Conservation (phyloP, 2,113 vertebrate species). For the Columba livia region DNA sequence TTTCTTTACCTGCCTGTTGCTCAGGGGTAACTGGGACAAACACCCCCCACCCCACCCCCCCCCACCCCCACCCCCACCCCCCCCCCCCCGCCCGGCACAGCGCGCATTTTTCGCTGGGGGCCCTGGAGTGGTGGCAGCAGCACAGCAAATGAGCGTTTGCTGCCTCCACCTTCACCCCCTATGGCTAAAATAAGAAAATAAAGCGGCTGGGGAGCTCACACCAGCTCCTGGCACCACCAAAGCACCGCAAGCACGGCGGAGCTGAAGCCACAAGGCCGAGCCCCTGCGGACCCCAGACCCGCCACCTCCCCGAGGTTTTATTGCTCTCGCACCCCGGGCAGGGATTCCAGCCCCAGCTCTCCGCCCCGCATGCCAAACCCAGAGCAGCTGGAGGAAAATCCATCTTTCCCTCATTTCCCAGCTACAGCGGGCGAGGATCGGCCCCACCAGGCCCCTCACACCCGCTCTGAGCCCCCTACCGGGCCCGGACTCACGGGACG, state of each 20-base stretch:
- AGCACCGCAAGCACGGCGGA: accelerated
- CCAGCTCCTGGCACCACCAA: not conserved
- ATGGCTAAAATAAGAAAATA: accelerated
- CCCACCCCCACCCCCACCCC: not conserved
- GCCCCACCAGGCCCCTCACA: no score
- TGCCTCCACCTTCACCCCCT: no score
- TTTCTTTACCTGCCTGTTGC: accelerated
- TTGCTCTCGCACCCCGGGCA: not conserved
- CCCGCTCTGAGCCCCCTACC: accelerated
- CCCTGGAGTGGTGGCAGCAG: accelerated
- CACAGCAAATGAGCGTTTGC: accelerated
- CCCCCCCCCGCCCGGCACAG: no score
- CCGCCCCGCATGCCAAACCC: not conserved
- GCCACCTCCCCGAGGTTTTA: accelerated
- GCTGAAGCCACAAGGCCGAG: not conserved
- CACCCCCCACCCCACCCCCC: not conserved
- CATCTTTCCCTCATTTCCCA: accelerated
- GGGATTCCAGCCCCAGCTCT: not conserved
- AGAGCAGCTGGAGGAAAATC: not conserved
- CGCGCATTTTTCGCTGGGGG: accelerated
- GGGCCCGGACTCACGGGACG: no score
- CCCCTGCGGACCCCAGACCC: accelerated
- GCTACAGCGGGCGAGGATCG: accelerated
- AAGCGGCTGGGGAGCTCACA: not conserved
- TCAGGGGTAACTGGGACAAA: not conserved